Conservation (phyloP, 1,140 invertebrate genomes). For the Protaetia brevitarsis region DNA sequence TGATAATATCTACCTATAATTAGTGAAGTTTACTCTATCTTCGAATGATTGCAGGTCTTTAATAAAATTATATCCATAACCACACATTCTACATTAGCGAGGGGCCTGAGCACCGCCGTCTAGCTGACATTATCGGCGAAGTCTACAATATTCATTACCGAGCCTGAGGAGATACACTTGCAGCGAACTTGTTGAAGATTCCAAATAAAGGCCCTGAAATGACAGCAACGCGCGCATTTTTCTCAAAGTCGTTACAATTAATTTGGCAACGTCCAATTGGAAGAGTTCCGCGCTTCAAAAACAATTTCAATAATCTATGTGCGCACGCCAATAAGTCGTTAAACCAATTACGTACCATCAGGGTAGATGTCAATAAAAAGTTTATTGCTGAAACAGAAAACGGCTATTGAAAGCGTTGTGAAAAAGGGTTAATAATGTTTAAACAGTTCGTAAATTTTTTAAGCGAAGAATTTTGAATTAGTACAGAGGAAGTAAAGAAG, state of each 20-base stretch:
- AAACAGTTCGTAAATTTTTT: too few relatives aligned
- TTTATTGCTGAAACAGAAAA: too few relatives aligned
- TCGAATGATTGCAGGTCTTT: slow-evolving; percentile 28
- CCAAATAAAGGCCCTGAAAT: slow-evolving; percentile 25
- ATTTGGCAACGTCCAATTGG: neutral
- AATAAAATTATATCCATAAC: slow-evolving; percentile 32
- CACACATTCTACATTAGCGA: slow-evolving; percentile 31
- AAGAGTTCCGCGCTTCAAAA: too few relatives aligned
- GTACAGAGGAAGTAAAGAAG: too few relatives aligned
- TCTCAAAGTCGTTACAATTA: slow-evolving; percentile 13
- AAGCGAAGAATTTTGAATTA: too few relatives aligned
- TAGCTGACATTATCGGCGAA: slow-evolving; percentile 29
- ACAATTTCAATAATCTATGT: too few relatives aligned
- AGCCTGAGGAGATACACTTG: slow-evolving; percentile 27
- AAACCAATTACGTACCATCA: too few relatives aligned
- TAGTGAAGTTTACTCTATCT: slow-evolving; percentile 29
- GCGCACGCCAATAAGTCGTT: too few relatives aligned
- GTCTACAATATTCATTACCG: slow-evolving; percentile 32
- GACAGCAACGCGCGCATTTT: slow-evolving; percentile 24
- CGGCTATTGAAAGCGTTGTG: too few relatives aligned
- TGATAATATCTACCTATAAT: slow-evolving; percentile 27
- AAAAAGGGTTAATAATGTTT: too few relatives aligned
- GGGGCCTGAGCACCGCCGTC: slow-evolving; percentile 24
- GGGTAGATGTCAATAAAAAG: too few relatives aligned
- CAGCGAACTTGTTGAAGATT: slow-evolving; percentile 30